phyloP scores from a whole-genome alignment of 2,797 vertebrate species.

The Danio aesculapii region DNA sequence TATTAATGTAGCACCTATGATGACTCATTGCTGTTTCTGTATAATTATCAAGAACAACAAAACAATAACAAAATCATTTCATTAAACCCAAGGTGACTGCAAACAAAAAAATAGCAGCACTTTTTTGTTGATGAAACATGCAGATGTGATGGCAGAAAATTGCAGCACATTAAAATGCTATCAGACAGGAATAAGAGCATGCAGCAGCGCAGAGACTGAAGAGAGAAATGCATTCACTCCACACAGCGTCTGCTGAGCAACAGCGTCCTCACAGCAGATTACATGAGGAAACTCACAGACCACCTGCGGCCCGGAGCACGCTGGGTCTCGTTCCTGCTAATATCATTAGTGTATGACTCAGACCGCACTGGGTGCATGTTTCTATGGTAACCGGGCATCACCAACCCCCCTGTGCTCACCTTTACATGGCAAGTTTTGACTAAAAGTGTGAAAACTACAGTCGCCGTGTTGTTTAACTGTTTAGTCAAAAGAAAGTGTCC shows the following conservation, averaged over 20 bases:
- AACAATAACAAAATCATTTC: background rate
- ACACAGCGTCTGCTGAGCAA: slow-evolving; percentile 18
- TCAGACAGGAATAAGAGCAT: slow-evolving; percentile 3
- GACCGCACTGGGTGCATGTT: slow-evolving; percentile 2
- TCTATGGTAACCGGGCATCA: slow-evolving; percentile 41
- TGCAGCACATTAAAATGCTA: slow-evolving; percentile 10
- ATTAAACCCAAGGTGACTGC: background rate
- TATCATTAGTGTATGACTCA: slow-evolving; percentile 52
- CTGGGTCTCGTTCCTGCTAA: slow-evolving; percentile 32
- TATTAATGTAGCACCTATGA: background rate
- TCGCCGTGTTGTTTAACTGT: background rate
- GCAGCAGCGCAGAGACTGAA: background rate
- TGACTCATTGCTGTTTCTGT: background rate
- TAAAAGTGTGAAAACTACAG: background rate
- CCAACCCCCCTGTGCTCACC: background rate
- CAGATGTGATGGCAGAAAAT: background rate
- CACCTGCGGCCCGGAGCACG: slow-evolving; percentile 37
- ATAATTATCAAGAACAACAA: background rate
- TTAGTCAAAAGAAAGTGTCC: background rate
- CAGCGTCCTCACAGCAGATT: slow-evolving; percentile 37
- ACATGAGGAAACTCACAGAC: slow-evolving; percentile 29
- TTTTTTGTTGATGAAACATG: slow-evolving; percentile 7
- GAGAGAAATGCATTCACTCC: background rate
- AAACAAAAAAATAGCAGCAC: slow-evolving; percentile 22
- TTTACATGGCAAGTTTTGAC: background rate